Conservation (phyloP, 1,140 invertebrate genomes). For the Anastrepha ludens region DNA sequence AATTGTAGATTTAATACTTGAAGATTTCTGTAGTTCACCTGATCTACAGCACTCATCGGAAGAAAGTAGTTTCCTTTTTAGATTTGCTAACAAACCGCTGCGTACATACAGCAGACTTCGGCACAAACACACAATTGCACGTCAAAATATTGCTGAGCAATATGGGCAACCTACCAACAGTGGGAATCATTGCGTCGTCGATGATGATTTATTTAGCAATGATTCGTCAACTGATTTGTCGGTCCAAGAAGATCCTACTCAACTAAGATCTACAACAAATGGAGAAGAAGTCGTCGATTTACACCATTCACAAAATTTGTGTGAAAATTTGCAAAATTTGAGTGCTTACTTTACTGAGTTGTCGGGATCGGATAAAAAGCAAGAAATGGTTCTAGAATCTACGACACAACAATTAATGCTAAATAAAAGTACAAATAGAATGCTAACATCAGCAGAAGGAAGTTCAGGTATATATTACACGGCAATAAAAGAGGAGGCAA, state of each 20-base stretch:
- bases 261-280: not conserved
- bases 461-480: not conserved
- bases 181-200: not conserved
- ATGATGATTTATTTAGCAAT: conserved; percentile 54
- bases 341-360: conserved; percentile 54
- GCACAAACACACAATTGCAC: not conserved
- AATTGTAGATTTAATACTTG: conserved; percentile 56
- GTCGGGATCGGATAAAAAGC: not conserved
- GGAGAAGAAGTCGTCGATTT: not conserved
- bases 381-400: not conserved
- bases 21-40: conserved; percentile 57
- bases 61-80: conserved; percentile 42
- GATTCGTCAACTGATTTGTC: conserved; percentile 48
- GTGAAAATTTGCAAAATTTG: conserved; percentile 57
- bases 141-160: conserved; percentile 30
- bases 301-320: conserved; percentile 36
- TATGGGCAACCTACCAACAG: not conserved
- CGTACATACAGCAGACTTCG: conserved; percentile 53
- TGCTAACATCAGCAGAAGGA: not conserved
- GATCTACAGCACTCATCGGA: not conserved
- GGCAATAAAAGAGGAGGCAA: not conserved
- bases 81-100: conserved; percentile 16
- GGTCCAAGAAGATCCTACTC: conserved; percentile 53
- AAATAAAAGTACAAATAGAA: not conserved
- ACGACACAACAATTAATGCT: not conserved